Conservation (phyloP, 2,113 vertebrate species). For the Sinocyclocheilus anshuiensis region DNA sequence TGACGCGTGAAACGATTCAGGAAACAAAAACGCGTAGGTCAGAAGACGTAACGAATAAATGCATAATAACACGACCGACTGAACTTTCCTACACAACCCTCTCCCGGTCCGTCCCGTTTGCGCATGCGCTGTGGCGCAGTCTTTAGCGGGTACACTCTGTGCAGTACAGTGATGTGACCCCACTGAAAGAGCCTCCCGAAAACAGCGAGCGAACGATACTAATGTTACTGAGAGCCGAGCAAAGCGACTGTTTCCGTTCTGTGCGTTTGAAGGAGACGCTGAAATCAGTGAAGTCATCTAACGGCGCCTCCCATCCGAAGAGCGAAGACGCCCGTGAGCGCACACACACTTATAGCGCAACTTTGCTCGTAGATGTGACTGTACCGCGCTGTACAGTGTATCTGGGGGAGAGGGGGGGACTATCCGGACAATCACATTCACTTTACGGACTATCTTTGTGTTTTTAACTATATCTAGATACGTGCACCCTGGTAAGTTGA, state of each 20-base stretch:
- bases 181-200: too few relatives aligned
- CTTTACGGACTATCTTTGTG: neutral
- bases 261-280: neutral
- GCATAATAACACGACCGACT: neutral
- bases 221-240: neutral
- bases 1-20: neutral
- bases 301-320: neutral
- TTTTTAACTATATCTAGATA: neutral
- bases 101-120: too few relatives aligned
- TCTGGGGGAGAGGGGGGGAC: constrained; percentile 9
- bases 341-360: neutral
- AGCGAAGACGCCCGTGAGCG: neutral
- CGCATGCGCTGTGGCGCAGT: neutral
- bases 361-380: constrained; percentile 14
- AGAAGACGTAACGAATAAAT: neutral
- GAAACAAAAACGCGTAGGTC: neutral
- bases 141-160: neutral
- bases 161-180: neutral
- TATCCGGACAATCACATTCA: neutral
- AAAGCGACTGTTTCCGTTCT: neutral
- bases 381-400: neutral
- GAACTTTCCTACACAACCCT: neutral
- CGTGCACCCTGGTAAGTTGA: constrained; percentile 18
- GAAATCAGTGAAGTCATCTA: neutral
- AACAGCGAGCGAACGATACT: neutral